A percentile compares a stretch with the other conserved stretches of the same genome.
Conservation (phyloP, 1,140 invertebrate genomes). For the Macrobrachium rosenbergii region DNA sequence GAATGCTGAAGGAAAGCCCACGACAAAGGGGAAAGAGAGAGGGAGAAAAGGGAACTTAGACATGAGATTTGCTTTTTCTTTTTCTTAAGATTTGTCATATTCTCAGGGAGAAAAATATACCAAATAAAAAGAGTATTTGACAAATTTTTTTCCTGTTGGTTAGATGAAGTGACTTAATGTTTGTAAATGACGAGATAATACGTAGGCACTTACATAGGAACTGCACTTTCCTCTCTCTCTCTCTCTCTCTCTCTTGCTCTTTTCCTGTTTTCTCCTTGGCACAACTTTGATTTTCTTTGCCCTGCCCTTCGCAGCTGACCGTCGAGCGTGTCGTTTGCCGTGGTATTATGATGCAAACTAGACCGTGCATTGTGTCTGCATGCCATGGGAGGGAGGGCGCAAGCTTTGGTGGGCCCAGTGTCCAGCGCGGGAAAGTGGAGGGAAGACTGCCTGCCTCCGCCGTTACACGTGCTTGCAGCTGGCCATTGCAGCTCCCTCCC, state of each 20-base stretch:
- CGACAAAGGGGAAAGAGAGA: too few species aligned
- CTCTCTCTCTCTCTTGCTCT: not conserved
- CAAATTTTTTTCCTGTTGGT: too few species aligned
- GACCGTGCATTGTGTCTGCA: constrained; percentile 65
- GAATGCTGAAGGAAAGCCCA: constrained; percentile 37
- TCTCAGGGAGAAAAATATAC: too few species aligned
- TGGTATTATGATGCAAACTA: constrained; percentile 66
- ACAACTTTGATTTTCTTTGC: constrained; percentile 45
- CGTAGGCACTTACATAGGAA: constrained; percentile 53
- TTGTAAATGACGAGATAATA: too few species aligned
- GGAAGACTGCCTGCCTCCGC: constrained; percentile 46
- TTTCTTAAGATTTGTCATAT: too few species aligned
- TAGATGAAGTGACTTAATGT: too few species aligned
- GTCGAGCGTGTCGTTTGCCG: constrained; percentile 57
- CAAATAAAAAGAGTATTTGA: too few species aligned
- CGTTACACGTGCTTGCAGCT: constrained; percentile 49
- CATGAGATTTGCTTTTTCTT: too few species aligned
- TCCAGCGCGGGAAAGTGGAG: constrained; percentile 58
- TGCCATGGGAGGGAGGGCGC: constrained; percentile 55
- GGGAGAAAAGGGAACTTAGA: too few species aligned
- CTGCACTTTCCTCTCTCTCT: constrained; percentile 48
- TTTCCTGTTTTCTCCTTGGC: constrained; percentile 23
- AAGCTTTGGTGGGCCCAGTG: constrained; percentile 60
- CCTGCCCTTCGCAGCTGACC: constrained; percentile 63
- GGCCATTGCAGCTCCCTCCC: constrained; percentile 8